A percentile compares a stretch with the other conserved stretches of the same genome.
Conservation (phyloP, 2,888 invertebrate genomes). For the Cenopis cana region DNA sequence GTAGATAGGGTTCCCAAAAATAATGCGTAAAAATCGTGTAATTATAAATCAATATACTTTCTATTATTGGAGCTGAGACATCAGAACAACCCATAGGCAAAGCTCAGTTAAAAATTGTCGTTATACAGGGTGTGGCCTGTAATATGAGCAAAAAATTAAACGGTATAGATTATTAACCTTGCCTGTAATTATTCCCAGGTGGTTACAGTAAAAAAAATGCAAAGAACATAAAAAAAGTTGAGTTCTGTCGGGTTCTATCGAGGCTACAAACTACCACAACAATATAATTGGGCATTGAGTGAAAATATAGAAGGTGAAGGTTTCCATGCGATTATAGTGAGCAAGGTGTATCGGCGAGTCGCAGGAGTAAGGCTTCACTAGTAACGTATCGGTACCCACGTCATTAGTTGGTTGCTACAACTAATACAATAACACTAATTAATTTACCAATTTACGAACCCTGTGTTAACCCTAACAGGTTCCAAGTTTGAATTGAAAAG, state of each 20-base stretch:
- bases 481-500: slow-evolving; percentile 31
- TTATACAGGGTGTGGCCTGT: too few relatives aligned
- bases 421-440: slow-evolving; percentile 65
- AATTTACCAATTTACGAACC: slow-evolving; percentile 55
- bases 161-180: too few relatives aligned
- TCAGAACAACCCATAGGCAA: too few relatives aligned
- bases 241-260: background rate
- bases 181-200: too few relatives aligned
- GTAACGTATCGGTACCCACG: slow-evolving; percentile 28
- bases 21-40: too few relatives aligned
- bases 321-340: background rate
- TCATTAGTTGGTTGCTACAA: slow-evolving; percentile 39
- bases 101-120: too few relatives aligned
- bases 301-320: slow-evolving; percentile 14
- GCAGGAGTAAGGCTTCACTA: slow-evolving; percentile 53
- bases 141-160: too few relatives aligned
- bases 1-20: too few relatives aligned
- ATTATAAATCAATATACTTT: too few relatives aligned
- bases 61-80: too few relatives aligned
- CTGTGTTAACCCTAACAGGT: slow-evolving; percentile 5
- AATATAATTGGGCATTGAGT: background rate
- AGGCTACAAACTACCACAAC: background rate
- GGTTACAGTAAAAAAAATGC: too few relatives aligned
- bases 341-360: slow-evolving; percentile 18
- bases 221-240: background rate